Evolutionary conservation across 2,113 vertebrate species (phyloP), one percentile per base, ranked within the genome.

Genomic region (Sisor rabdophorus): DNA sequence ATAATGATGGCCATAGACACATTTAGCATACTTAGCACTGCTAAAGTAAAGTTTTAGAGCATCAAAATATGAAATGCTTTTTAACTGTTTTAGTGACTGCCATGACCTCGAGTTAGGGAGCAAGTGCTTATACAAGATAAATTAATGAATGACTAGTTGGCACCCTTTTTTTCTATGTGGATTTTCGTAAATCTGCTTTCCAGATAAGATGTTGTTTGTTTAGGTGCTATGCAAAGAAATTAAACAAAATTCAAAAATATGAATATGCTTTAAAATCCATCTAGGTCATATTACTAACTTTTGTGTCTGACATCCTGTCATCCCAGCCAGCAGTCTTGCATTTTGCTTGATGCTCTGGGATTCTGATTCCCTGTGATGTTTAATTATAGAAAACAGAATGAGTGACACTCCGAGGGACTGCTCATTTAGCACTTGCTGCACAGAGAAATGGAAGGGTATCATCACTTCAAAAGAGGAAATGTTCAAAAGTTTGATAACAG

Each of bases 371-470:
- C 40, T 52, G 5, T 63, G 73, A 67, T 75, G 28, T 55, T 75
- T 53, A 75, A 75, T 75, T 44, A 52, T 40, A 50, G 63, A 67
- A 50, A 50, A 20, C 54, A n/a, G 12, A 19, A 40, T 76, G 52
- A 67, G 11, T 48, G 52, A 12, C 32, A 64, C 28, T 55, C 11
- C 26, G 26, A 52, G 7, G 11, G 32, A 56, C 26, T 15, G 1
- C 40, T 50, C 24, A 10, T 52, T 74, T 32, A 50, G 26, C 24
- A 61, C 24, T 26, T 47, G 54, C 26, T 26, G 36, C 71, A 44
- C 1, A 24, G 36, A 54, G 59, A 64, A 63, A 63, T 44, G 20
- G 44, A 75, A 63, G 28, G 17, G 40, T 48, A 26, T 12, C 28
- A 26, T 19, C n/a, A 24, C 56, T 63, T 63, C 44, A 63, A 32